phyloP scores from a whole-genome alignment of 2,888 invertebrate genomes.

The Caenorhabditis plicata region DNA sequence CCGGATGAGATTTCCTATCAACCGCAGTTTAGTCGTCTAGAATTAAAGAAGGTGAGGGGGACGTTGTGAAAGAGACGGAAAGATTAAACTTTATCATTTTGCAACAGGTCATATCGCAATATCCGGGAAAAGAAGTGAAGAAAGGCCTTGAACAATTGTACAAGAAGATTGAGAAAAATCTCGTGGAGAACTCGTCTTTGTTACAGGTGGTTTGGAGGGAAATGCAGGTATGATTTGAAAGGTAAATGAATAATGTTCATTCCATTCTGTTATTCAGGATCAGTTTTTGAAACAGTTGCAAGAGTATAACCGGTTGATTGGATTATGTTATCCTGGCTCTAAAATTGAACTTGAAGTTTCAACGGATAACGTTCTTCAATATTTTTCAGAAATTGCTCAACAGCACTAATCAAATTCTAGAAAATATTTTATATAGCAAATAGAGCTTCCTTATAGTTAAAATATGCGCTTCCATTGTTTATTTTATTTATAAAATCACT shows the following conservation, averaged over 20 bases:
- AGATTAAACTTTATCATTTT: neutral
- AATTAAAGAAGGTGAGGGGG: constrained; percentile 79
- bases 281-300: constrained; percentile 96
- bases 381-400: constrained; percentile 95
- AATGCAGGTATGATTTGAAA: constrained; percentile 75
- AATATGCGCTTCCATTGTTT: constrained; percentile 7
- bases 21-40: constrained; percentile 93
- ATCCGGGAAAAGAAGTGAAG: constrained; percentile 79
- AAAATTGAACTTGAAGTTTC: constrained; percentile 81
- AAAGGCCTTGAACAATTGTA: constrained; percentile 62
- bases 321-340: constrained; percentile 56
- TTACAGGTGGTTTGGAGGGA: constrained; percentile 93
- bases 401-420: constrained; percentile 76
- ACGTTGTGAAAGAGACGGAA: neutral
- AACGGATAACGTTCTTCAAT: constrained; percentile 89
- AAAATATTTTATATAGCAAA: neutral
- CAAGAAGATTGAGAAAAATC: constrained; percentile 84
- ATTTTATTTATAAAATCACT: no score
- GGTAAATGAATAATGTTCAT: neutral
- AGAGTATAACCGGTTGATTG: constrained; percentile 79
- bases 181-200: constrained; percentile 71
- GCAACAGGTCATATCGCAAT: constrained; percentile 82
- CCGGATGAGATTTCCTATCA: constrained; percentile 97
- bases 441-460: constrained; percentile 4
- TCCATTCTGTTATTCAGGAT: constrained; percentile 70